Evolutionary conservation across 1,140 invertebrate species (phyloP), one percentile per base, ranked within the genome.

Genomic region (Drosophila baimaii): DNA sequence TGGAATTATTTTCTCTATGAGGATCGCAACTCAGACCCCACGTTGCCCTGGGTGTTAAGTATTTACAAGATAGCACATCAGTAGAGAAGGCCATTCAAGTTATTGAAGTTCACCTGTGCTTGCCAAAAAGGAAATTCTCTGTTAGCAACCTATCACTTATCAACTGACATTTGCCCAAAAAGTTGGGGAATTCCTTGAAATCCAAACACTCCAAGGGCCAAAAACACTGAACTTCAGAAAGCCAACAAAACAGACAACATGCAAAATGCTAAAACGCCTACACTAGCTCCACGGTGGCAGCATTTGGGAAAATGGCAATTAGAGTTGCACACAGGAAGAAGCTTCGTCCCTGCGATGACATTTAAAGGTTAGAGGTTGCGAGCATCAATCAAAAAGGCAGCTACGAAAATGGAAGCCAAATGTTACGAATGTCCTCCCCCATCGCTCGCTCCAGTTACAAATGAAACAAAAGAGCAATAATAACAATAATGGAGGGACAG

Each of bases 301-400:
- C 47, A 56, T 51, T 54, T 35, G 41, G 41, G 13, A 71, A 52
- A 71, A 71, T 71, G 68, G 78, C 80, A 82, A 82, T 82, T 82
- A 83, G 80, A 82, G 80, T 75, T 82, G 75, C 80, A 82, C 58
- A 72, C 43, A 37, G 55, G 49, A 44, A 55, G 49, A 44, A 55
- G 41, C 31, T 47, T 35, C 33, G 31, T 57, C 51, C 64, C 68
- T 57, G 19, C 33, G 25, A 69, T 83, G 83, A 88, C 83, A 86
- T 86, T 86, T 86, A 86, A 86, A 86, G 83, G 83, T 83, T 78
- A 86, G 54, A 86, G 75, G 72, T 86, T 64, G 46, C 61, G 35
- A 83, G 79, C 79, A 79, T 88, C 79, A 86, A 86, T 85, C 70
- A 85, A 69, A 68, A 47, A 64, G 47, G 73, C 63, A 68, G 70